Evolutionary conservation across 2,797 vertebrate species (phyloP).

Genomic region (Ceryle rudis): DNA sequence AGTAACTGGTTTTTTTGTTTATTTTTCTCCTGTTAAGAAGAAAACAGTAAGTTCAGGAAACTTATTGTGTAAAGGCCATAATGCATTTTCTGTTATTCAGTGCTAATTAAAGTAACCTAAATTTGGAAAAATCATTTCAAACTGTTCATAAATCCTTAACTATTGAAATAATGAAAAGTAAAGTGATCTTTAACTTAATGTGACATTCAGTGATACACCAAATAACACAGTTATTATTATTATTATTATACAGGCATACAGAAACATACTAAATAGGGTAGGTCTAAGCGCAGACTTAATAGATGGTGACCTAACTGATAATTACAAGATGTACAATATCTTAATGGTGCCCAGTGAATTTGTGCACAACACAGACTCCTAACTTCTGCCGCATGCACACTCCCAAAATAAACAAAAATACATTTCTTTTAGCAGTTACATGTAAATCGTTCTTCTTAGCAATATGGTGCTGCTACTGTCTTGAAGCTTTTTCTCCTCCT

Average conservation of each 20-base stretch:
- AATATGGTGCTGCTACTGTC: not conserved
- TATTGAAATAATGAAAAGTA: too few species aligned
- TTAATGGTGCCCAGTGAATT: not conserved
- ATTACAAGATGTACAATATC: not conserved
- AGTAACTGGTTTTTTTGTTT: not conserved
- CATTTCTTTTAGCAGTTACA: not conserved
- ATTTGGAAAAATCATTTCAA: not conserved
- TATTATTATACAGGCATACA: too few species aligned
- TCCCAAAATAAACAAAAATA: not conserved
- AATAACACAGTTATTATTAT: too few species aligned
- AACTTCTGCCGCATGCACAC: not conserved
- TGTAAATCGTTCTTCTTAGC: not conserved
- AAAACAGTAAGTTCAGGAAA: not conserved
- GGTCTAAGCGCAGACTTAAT: not conserved
- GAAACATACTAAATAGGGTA: not conserved
- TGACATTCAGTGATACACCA: not conserved
- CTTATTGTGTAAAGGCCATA: not conserved
- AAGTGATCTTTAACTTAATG: not conserved
- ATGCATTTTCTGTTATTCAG: not conserved
- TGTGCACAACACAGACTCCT: not conserved
- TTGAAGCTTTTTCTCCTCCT: not conserved
- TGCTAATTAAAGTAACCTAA: not conserved
- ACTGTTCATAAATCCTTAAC: not conserved
- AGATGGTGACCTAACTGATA: not conserved
- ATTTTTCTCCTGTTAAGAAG: too few species aligned